Evolutionary conservation across 1,140 invertebrate genomes (phyloP).

Genomic region (Chionoecetes opilio): DNA sequence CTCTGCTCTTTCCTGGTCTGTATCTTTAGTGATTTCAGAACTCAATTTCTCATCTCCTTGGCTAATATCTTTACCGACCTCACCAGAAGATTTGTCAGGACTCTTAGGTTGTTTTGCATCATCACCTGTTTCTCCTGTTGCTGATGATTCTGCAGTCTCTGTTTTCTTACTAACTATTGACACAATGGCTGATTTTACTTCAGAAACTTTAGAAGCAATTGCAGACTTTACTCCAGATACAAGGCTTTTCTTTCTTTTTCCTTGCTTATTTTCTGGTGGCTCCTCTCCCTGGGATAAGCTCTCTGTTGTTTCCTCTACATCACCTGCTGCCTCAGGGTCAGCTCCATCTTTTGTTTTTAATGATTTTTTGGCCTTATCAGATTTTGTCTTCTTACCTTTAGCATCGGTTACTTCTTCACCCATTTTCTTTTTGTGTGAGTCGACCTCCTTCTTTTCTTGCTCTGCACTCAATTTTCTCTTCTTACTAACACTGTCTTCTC

Average conservation of each 20-base stretch:
- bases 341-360: slow-evolving; percentile 45
- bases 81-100: slow-evolving; percentile 25
- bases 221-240: slow-evolving; percentile 58
- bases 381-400: slow-evolving; percentile 35
- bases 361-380: neutral
- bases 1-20: too few relatives aligned
- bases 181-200: slow-evolving; percentile 55
- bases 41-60: neutral
- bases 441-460: slow-evolving; percentile 27
- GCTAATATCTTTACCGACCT: slow-evolving; percentile 4
- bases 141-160: slow-evolving; percentile 39
- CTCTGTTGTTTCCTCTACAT: neutral
- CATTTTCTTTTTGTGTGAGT: neutral
- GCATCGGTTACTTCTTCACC: neutral
- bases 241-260: slow-evolving; percentile 45
- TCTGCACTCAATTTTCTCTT: slow-evolving; percentile 33
- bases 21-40: too few relatives aligned
- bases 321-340: neutral
- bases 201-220: slow-evolving; percentile 67
- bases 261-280: neutral
- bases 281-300: slow-evolving; percentile 21
- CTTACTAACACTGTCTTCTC: neutral
- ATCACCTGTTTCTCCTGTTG: neutral
- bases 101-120: slow-evolving; percentile 62
- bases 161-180: slow-evolving; percentile 41